Percentiles rank a stretch among this genome's conserved stretches.
phyloP scores from a whole-genome alignment of 2,888 invertebrate genomes.

The Cremastinae sp. region DNA sequence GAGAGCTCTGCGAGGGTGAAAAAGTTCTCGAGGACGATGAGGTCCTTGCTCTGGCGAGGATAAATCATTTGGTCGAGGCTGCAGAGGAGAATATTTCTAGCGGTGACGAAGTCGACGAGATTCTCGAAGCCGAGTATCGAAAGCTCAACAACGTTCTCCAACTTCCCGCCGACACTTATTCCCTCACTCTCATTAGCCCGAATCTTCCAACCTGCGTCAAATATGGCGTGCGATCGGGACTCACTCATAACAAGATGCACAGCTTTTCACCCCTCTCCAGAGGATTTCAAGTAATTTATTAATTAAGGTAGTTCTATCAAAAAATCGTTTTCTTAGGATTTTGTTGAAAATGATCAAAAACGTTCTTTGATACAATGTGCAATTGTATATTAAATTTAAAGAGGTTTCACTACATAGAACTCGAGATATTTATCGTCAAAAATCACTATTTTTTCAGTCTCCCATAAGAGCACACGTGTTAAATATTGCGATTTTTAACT shows the following conservation, averaged over 20 bases:
- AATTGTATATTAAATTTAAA: too few relatives aligned
- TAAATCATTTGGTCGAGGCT: conserved; percentile 62
- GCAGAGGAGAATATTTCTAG: conserved; percentile 67
- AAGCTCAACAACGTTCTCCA: conserved; percentile 68
- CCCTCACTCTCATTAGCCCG: conserved; percentile 70
- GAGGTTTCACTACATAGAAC: too few relatives aligned
- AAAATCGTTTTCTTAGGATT: too few relatives aligned
- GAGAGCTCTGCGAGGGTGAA: conserved; percentile 67
- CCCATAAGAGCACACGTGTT: too few relatives aligned
- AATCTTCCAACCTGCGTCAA: conserved; percentile 70
- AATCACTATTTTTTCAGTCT: too few relatives aligned
- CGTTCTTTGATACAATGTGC: too few relatives aligned
- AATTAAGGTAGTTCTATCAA: too few relatives aligned
- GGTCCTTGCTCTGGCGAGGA: conserved; percentile 64
- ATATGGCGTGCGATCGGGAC: conserved; percentile 73
- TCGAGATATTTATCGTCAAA: too few relatives aligned
- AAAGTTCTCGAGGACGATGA: conserved; percentile 67
- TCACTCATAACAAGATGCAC: conserved; percentile 70
- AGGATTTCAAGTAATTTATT: conserved; percentile 73
- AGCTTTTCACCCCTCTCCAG: conserved; percentile 76
- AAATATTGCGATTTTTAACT: too few relatives aligned
- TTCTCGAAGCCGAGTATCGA: conserved; percentile 71
- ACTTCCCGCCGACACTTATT: conserved; percentile 73
- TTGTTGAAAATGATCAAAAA: too few relatives aligned
- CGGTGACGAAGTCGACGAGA: conserved; percentile 71